Conservation (phyloP, 2,888 invertebrate species). For the Cryptus armator region DNA sequence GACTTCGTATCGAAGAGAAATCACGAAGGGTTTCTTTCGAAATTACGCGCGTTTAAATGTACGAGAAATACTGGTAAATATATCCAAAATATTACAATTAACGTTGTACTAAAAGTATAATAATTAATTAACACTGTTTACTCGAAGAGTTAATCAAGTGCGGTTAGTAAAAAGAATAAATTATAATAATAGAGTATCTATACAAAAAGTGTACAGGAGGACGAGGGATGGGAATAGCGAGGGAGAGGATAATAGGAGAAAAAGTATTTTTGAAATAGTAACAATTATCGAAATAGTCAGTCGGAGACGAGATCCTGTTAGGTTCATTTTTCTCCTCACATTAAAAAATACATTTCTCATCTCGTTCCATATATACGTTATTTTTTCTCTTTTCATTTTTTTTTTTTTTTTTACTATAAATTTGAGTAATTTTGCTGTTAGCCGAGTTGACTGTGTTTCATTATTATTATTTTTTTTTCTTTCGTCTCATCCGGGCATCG, state of each 20-base stretch:
- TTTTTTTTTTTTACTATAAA: neutral
- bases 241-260: conserved; percentile 22
- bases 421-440: conserved; percentile 26
- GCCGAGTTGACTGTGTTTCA: conserved; percentile 41
- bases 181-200: conserved; percentile 55
- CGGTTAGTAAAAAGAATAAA: conserved; percentile 48
- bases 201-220: conserved; percentile 38
- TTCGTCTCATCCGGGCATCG: conserved; percentile 40
- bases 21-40: conserved; percentile 24
- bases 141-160: conserved; percentile 34
- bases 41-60: conserved; percentile 28
- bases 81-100: conserved; percentile 58
- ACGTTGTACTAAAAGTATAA: conserved; percentile 54
- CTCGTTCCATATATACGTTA: conserved; percentile 59
- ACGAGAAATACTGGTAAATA: conserved; percentile 55
- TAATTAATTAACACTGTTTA: conserved; percentile 40
- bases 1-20: conserved; percentile 26
- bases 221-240: conserved; percentile 1
- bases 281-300: conserved; percentile 55
- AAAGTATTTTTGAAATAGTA: conserved; percentile 25
- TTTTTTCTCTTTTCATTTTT: neutral
- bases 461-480: conserved; percentile 28
- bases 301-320: conserved; percentile 54
- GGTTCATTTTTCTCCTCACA: conserved; percentile 24
- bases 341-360: conserved; percentile 74